Base-by-base conservation (phyloP, 2,797 vertebrate species). In the Austrolebias charrua region DNA sequence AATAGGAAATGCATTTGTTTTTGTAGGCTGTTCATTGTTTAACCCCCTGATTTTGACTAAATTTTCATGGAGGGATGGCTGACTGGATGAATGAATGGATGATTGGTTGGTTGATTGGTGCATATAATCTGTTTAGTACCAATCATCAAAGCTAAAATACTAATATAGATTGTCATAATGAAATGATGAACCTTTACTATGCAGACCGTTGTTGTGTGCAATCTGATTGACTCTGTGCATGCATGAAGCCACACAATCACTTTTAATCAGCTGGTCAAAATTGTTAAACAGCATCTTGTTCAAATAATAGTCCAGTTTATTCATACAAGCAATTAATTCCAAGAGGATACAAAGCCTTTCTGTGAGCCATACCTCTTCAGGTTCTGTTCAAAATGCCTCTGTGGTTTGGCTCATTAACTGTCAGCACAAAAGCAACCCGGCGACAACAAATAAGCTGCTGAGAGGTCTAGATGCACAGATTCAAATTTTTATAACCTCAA, bases 291-390 rank as follows among this genome's bases (percentile, higher is more conserved):
- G 54, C 60, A 31, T 69, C 35, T 49, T 66, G 47, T 42, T 52
- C 2, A 57, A 60, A 55, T 56, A 58, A 71, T 61, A 44, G 53
- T 49, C 12, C 29, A 5, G 42, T 62, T 63, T 63, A 51, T 69
- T 68, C 63, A 75, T 13, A 45, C 15, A 63, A 63, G 31, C 56
- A 70, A 55, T 83, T 78, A 53, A 55, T 63, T 66, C 5, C 8
- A 48, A 46, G 28, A 47, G 43, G 53, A 62, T 43, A n/a, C 50
- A 48, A 5, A 49, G 44, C n/a, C 60, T 44, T 57, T 53, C 61
- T 63, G 47, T 40, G 19, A 63, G 48, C 55, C 12, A 35, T 52
- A 29, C 55, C 12, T 60, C 20, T 33, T 18, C 76, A 52, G 65
- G 59, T 65, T 57, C 31, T 29, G 55, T 44, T 45, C 10, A 33